Conservation (phyloP, 2,113 vertebrate genomes). For the Lasiurus cinereus region DNA sequence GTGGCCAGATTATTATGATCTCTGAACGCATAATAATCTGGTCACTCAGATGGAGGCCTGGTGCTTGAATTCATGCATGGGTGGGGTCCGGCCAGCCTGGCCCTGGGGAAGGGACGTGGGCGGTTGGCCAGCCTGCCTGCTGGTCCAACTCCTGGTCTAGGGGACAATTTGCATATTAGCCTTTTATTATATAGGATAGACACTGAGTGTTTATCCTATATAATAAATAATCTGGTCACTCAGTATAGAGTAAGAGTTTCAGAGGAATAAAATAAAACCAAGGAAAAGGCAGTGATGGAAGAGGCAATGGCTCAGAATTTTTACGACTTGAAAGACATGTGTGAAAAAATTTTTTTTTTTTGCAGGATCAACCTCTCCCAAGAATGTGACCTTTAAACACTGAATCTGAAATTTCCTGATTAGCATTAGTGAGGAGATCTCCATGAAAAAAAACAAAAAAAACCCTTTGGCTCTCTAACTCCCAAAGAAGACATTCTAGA, state of each 20-base stretch:
- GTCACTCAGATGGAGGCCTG: too few species aligned
- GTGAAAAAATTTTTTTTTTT: not conserved
- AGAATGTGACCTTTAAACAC: not conserved
- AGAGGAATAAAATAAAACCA: not conserved
- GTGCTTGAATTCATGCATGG: too few species aligned
- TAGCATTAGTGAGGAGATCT: not conserved
- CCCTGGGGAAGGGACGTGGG: too few species aligned
- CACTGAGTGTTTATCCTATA: too few species aligned
- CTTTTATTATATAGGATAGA: too few species aligned
- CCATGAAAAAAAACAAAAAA: not conserved
- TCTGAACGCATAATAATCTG: too few species aligned
- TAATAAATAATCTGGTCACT: too few species aligned
- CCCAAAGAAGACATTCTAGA: not conserved
- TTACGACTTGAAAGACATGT: not conserved
- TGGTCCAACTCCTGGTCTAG: too few species aligned
- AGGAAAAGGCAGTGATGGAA: not conserved
- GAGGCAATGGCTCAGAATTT: not conserved
- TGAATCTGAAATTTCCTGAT: slow-evolving; percentile 1
- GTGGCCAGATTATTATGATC: too few species aligned
- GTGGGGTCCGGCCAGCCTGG: too few species aligned
- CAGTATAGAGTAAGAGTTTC: not conserved
- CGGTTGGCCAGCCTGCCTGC: too few species aligned
- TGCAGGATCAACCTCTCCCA: not conserved
- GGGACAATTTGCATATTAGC: too few species aligned
- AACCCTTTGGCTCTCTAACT: not conserved